Percentiles rank a stretch among this genome's conserved stretches.
phyloP scores from a whole-genome alignment of 2,113 vertebrate species.

The Platanista minor region DNA sequence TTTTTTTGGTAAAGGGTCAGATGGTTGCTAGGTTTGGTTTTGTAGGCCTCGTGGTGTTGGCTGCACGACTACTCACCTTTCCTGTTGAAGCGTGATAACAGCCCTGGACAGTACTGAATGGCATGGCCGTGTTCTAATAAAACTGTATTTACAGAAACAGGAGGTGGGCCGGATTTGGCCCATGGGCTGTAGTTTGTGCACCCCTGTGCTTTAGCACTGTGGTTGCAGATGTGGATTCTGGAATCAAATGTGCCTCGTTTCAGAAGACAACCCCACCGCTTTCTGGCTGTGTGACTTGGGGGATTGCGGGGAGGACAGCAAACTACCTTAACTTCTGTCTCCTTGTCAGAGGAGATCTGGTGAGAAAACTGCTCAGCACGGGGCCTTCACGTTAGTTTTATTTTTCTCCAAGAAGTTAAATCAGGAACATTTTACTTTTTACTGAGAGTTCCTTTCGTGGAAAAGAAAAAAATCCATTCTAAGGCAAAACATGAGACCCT shows the following conservation, averaged over 20 bases:
- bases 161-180: background rate
- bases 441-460: background rate
- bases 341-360: background rate
- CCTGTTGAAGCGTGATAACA: background rate
- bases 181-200: fast-evolving
- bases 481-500: background rate
- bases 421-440: background rate
- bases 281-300: background rate
- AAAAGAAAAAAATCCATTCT: background rate
- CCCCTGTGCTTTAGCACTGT: background rate
- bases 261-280: background rate
- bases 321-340: background rate
- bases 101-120: background rate
- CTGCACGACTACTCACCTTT: background rate
- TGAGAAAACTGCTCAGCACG: background rate
- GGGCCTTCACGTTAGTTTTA: background rate
- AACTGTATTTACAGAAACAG: background rate
- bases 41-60: background rate
- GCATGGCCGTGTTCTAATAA: background rate
- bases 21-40: background rate
- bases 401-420: background rate
- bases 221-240: background rate
- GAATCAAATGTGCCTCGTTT: background rate
- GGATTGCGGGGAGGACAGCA: background rate
- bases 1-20: background rate